phyloP scores from a whole-genome alignment of 2,888 invertebrate species.

The Tetragonisca angustula region DNA sequence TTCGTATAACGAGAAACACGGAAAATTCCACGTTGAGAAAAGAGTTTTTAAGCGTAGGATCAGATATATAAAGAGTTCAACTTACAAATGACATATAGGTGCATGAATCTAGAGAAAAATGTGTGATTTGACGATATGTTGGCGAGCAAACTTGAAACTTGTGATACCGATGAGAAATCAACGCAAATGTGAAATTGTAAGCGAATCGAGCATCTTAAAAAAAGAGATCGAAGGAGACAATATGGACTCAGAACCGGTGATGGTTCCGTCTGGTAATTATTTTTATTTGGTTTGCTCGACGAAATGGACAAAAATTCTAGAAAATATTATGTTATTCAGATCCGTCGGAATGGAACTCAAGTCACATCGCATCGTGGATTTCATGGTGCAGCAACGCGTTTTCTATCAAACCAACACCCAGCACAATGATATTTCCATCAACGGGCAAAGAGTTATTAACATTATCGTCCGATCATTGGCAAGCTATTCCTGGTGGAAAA shows the following conservation, averaged over 20 bases:
- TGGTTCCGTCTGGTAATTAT: constrained; percentile 86
- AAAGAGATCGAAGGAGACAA: constrained; percentile 40
- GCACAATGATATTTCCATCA: constrained; percentile 85
- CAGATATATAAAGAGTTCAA: no score
- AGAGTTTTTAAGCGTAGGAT: not conserved
- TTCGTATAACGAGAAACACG: not conserved
- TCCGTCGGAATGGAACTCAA: constrained; percentile 87
- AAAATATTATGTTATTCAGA: constrained; percentile 81
- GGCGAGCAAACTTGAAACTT: constrained; percentile 19
- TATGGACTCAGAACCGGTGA: constrained; percentile 82
- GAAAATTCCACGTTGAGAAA: no score
- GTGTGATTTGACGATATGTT: not conserved
- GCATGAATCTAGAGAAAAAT: not conserved
- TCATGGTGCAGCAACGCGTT: constrained; percentile 87
- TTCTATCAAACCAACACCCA: constrained; percentile 85
- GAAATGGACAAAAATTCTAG: not conserved
- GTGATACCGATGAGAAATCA: constrained; percentile 5
- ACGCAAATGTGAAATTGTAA: constrained; percentile 9
- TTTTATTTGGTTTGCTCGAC: not conserved
- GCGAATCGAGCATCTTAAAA: constrained; percentile 22
- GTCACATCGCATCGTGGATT: constrained; percentile 87
- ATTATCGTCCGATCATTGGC: constrained; percentile 88
- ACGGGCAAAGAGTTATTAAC: constrained; percentile 86
- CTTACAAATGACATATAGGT: no score
- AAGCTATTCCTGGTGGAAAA: constrained; percentile 85